These are phyloP conservation scores for Ammospiza maritima DNA, from an alignment of 2,797 vertebrate species.

Conservation along the genomic window DNA sequence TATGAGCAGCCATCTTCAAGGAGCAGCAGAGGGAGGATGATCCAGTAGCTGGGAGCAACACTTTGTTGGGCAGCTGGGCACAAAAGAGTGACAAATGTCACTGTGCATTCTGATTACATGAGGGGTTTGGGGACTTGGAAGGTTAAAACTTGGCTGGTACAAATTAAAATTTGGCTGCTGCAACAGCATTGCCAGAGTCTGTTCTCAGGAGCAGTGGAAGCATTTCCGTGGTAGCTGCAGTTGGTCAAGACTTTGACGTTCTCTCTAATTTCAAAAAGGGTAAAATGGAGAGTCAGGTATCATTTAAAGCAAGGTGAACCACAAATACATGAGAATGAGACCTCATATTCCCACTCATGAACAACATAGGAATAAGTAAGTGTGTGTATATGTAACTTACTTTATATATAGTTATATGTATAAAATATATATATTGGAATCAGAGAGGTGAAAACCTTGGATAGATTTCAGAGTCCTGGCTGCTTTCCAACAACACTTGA, in stretches of 20 bases:
- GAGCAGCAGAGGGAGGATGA: not conserved
- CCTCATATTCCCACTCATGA: not conserved
- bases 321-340: not conserved
- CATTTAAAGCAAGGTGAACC: not conserved
- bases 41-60: not conserved
- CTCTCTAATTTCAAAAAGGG: not conserved
- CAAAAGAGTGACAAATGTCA: not conserved
- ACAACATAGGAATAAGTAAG: not conserved
- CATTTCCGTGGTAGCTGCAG: not conserved
- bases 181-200: not conserved
- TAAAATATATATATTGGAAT: not conserved
- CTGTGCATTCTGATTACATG: not conserved
- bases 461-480: slow-evolving; percentile 47
- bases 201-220: not conserved
- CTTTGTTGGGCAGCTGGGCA: not conserved
- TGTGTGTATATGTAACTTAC: not conserved
- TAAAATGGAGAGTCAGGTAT: not conserved
- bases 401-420: not conserved
- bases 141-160: not conserved
- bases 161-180: not conserved
- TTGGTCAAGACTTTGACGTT: not conserved
- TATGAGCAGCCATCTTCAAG: not conserved
- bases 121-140: not conserved
- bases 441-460: slow-evolving; percentile 63
- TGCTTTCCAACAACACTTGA: slow-evolving; percentile 35